phyloP scores from a whole-genome alignment of 2,113 vertebrate genomes.

The Dasyornis broadbenti region DNA sequence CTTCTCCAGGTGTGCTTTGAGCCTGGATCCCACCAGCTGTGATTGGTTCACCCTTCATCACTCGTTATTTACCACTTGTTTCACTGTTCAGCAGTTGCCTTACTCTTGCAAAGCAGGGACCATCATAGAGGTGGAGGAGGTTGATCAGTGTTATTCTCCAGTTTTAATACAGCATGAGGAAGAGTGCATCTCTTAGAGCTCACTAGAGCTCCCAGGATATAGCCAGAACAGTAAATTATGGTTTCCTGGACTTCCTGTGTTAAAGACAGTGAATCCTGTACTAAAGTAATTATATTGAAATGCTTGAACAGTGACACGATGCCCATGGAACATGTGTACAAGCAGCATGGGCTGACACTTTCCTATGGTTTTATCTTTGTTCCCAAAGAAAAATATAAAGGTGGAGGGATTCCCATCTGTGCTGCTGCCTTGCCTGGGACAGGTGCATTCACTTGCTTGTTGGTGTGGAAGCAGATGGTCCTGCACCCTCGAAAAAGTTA shows the following conservation, averaged over 20 bases:
- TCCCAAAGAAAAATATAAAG: neutral
- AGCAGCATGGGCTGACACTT: neutral
- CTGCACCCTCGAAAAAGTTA: neutral
- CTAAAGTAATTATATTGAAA: neutral
- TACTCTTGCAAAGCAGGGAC: neutral
- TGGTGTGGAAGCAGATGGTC: neutral
- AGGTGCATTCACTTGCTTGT: neutral
- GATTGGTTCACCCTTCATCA: neutral
- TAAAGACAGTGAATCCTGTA: neutral
- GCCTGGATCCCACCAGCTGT: neutral
- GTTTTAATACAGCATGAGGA: neutral
- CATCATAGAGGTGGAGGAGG: neutral
- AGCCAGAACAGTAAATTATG: neutral
- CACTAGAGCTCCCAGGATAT: neutral
- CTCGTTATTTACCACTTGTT: neutral
- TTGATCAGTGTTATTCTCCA: neutral
- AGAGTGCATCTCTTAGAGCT: neutral
- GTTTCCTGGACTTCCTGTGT: neutral
- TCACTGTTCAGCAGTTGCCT: neutral
- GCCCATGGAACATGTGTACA: fast-evolving
- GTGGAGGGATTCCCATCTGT: neutral
- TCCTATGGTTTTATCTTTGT: neutral
- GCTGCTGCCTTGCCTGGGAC: neutral
- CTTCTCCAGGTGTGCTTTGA: neutral
- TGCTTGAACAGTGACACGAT: neutral